phyloP scores from a whole-genome alignment of 2,797 vertebrate genomes.

The Linurgus olivaceus region DNA sequence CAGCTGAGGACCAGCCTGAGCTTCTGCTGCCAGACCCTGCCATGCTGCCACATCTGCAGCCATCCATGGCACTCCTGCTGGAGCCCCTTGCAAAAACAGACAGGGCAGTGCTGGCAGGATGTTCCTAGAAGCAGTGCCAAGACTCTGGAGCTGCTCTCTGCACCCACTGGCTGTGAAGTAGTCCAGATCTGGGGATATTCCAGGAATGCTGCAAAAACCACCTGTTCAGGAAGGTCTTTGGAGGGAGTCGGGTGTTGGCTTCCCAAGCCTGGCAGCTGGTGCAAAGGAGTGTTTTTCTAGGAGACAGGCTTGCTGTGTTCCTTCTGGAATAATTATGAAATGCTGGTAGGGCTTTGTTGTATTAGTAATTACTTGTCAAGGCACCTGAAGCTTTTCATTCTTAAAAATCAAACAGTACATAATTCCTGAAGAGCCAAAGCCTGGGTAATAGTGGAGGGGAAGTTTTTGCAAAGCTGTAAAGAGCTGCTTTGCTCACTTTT shows the following conservation, averaged over 20 bases:
- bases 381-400: not conserved
- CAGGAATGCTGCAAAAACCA: not conserved
- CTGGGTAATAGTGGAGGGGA: not conserved
- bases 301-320: not conserved
- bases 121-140: not conserved
- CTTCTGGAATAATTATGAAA: constrained; percentile 27
- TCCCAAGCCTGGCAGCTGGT: not conserved
- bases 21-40: not conserved
- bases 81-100: not conserved
- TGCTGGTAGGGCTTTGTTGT: constrained; percentile 4
- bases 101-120: not conserved
- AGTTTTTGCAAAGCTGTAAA: not conserved
- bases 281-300: not conserved
- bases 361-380: constrained; percentile 20
- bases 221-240: not conserved
- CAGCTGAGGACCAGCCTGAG: not conserved
- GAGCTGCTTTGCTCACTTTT: not conserved
- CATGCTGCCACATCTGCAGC: not conserved
- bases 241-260: not conserved
- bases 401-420: not conserved
- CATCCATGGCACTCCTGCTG: not conserved
- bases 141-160: not conserved
- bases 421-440: not conserved
- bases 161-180: not conserved
- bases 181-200: not conserved